These are phyloP conservation scores for Benitochromis conjunctus DNA, from an alignment of 2,113 vertebrate genomes.

Conservation along the genomic window DNA sequence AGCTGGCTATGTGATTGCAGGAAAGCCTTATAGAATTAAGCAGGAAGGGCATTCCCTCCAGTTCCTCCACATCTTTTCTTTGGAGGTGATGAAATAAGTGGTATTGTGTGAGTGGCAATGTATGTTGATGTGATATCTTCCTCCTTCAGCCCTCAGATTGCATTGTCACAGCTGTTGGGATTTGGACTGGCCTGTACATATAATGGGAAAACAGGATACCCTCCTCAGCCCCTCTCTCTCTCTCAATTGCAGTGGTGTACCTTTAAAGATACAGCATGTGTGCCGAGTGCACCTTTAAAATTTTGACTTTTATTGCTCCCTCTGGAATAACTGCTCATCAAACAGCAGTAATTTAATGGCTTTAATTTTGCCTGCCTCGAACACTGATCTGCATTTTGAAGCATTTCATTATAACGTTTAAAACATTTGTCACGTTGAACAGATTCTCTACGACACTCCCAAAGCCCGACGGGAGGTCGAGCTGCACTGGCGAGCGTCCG, in stretches of 20 bases:
- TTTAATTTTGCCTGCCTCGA: not conserved
- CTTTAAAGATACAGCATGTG: not conserved
- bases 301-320: not conserved
- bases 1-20: not conserved
- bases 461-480: conserved; percentile 93
- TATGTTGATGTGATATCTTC: not conserved
- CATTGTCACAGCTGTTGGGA: not conserved
- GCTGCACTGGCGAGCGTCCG: conserved; percentile 87
- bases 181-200: not conserved
- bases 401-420: not conserved
- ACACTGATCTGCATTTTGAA: not conserved
- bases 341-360: not conserved
- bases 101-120: not conserved
- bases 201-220: not conserved
- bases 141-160: not conserved
- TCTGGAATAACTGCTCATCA: not conserved
- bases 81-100: not conserved
- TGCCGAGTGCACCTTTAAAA: not conserved
- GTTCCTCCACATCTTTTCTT: conserved; percentile 1
- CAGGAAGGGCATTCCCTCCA: not conserved
- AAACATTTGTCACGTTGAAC: not conserved
- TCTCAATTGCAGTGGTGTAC: not conserved
- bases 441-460: conserved; percentile 85
- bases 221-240: not conserved
- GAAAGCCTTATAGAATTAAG: not conserved